Conservation (phyloP, 1,140 invertebrate species). For the Drosophila bipectinata region DNA sequence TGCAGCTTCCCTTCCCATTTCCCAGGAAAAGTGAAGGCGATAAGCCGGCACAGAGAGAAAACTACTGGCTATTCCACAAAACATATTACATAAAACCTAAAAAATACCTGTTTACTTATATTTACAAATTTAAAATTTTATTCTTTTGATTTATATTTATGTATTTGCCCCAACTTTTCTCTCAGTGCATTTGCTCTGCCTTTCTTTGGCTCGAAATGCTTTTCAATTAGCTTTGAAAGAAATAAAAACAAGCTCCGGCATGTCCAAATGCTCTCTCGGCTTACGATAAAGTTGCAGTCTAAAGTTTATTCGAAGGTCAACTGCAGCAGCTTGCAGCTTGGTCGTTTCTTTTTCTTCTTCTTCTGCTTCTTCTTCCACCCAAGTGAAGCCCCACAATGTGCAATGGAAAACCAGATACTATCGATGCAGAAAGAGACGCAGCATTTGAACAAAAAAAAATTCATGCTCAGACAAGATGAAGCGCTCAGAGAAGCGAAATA, state of each 20-base stretch:
- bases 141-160: background rate
- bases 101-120: background rate
- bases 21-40: slow-evolving; percentile 9
- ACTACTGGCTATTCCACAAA: background rate
- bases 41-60: slow-evolving; percentile 15
- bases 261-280: slow-evolving; percentile 30
- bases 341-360: background rate
- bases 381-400: slow-evolving; percentile 37
- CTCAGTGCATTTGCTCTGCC: background rate
- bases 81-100: background rate
- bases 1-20: slow-evolving; percentile 21
- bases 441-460: slow-evolving; percentile 25
- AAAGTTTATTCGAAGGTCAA: slow-evolving; percentile 35
- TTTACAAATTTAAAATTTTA: background rate
- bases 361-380: slow-evolving; percentile 10
- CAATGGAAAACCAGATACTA: slow-evolving; percentile 22
- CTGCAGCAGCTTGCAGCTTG: slow-evolving; percentile 32
- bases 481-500: slow-evolving; percentile 9
- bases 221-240: slow-evolving; percentile 32
- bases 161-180: background rate
- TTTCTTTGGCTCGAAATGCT: slow-evolving; percentile 8
- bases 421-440: slow-evolving; percentile 8
- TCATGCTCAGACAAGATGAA: slow-evolving; percentile 9
- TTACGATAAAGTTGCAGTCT: slow-evolving; percentile 23
- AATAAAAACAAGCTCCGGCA: slow-evolving; percentile 18